A percentile compares a stretch with the other conserved stretches of the same genome.
Conservation (phyloP, 2,113 vertebrate species). For the Speoplatyrhinus poulsoni region DNA sequence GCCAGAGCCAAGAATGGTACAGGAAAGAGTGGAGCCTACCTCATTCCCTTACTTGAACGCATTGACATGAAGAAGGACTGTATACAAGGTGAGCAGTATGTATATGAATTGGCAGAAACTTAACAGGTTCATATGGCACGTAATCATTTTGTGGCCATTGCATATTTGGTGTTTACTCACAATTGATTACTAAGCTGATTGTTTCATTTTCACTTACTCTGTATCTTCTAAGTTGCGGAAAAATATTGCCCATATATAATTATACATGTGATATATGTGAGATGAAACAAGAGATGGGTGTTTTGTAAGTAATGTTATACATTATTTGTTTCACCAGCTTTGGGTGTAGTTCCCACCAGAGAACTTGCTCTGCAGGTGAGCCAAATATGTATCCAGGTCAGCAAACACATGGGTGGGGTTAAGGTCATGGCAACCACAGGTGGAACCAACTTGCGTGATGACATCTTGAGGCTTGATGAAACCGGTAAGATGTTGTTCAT, state of each 20-base stretch:
- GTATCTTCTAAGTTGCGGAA: no score
- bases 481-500: slow-evolving; percentile 78
- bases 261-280: no score
- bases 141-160: no score
- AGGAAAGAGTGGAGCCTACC: slow-evolving; percentile 99
- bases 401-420: slow-evolving; percentile 99
- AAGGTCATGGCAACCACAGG: slow-evolving; percentile 99
- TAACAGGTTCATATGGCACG: neutral
- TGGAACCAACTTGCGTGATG: slow-evolving; percentile 97
- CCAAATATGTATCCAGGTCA: slow-evolving; percentile 99
- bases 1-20: slow-evolving; percentile 99
- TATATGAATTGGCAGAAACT: neutral
- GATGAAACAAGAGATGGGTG: no score
- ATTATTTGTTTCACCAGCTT: slow-evolving; percentile 71
- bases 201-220: no score
- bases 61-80: slow-evolving; percentile 99
- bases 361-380: slow-evolving; percentile 99
- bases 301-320: neutral
- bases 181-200: no score
- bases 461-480: slow-evolving; percentile 98
- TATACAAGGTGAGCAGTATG: slow-evolving; percentile 88
- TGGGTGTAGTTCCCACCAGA: slow-evolving; percentile 98
- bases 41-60: slow-evolving; percentile 99
- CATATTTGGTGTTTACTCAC: no score
- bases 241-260: no score